Conservation (phyloP, 2,797 vertebrate species). For the Gambelia wislizenii region DNA sequence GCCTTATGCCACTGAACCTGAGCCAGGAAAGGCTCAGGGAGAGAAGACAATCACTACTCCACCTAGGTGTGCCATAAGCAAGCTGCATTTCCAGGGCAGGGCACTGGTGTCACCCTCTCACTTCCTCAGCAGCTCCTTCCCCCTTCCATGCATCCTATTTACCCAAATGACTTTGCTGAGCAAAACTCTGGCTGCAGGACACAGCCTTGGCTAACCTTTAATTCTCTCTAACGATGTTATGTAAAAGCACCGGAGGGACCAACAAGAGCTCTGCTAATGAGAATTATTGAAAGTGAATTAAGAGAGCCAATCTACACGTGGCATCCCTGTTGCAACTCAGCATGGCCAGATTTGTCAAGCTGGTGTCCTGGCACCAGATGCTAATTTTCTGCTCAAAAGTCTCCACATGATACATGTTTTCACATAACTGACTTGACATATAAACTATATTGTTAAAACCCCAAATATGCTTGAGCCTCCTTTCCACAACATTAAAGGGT, state of each 20-base stretch:
- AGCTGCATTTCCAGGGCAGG: conserved; percentile 53
- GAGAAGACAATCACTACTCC: conserved; percentile 9
- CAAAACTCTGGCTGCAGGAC: conserved; percentile 55
- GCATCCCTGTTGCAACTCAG: not conserved
- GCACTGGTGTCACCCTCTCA: conserved; percentile 34
- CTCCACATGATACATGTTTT: not conserved
- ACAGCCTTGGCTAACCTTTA: conserved; percentile 70
- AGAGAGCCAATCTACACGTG: not conserved
- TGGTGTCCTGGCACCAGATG: not conserved
- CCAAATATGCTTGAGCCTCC: not conserved
- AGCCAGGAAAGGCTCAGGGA: conserved; percentile 40
- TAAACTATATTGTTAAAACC: not conserved
- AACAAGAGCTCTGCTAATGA: conserved; percentile 19
- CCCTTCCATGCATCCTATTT: conserved; percentile 50
- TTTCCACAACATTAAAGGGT: not conserved
- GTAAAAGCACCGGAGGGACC: conserved; percentile 57
- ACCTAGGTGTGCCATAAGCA: conserved; percentile 48
- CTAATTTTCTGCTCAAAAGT: not conserved
- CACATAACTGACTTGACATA: not conserved
- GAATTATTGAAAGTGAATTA: conserved; percentile 55
- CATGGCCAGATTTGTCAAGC: not conserved
- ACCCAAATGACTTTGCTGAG: conserved; percentile 28
- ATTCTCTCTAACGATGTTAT: conserved; percentile 63
- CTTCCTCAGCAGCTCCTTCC: conserved; percentile 49
- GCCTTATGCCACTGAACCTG: conserved; percentile 45